Conservation (phyloP, 2,888 invertebrate species). For the Malacosoma neustria region DNA sequence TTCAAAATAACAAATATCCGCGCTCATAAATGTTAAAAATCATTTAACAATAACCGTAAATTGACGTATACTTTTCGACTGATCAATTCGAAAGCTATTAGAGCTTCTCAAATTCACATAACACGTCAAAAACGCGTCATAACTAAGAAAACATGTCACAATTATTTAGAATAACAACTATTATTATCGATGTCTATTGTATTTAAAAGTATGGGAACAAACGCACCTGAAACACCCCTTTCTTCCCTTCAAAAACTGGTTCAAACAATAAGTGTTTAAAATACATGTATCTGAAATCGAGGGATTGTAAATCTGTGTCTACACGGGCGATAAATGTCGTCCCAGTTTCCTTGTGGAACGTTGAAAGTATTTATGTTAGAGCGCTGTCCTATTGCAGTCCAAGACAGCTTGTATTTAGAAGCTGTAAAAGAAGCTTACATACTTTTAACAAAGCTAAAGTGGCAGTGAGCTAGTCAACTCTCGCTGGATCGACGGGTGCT, state of each 20-base stretch:
- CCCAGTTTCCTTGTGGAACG: too few species aligned
- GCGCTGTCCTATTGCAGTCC: too few species aligned
- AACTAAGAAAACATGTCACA: conserved; percentile 57
- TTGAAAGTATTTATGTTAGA: too few species aligned
- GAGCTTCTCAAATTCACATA: conserved; percentile 27
- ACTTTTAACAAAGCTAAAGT: too few species aligned
- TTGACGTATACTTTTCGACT: background rate
- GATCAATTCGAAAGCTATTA: background rate
- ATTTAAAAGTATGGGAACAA: conserved; percentile 56
- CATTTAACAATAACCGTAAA: background rate
- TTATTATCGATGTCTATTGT: conserved; percentile 54
- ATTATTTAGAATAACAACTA: conserved; percentile 46
- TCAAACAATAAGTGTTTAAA: conserved; percentile 70
- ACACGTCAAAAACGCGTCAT: conserved; percentile 56
- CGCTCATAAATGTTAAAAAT: background rate
- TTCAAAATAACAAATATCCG: too few species aligned
- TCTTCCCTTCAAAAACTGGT: conserved; percentile 44
- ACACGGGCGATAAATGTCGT: too few species aligned
- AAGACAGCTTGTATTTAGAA: too few species aligned
- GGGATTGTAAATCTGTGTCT: background rate
- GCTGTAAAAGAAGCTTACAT: too few species aligned
- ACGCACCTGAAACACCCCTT: conserved; percentile 27
- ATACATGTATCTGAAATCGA: conserved; percentile 61
- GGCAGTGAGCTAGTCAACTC: too few species aligned
- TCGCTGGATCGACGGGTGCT: too few species aligned